These are phyloP conservation scores for Danio tinwini DNA, from an alignment of 2,797 vertebrate species.

Conservation along the genomic window DNA sequence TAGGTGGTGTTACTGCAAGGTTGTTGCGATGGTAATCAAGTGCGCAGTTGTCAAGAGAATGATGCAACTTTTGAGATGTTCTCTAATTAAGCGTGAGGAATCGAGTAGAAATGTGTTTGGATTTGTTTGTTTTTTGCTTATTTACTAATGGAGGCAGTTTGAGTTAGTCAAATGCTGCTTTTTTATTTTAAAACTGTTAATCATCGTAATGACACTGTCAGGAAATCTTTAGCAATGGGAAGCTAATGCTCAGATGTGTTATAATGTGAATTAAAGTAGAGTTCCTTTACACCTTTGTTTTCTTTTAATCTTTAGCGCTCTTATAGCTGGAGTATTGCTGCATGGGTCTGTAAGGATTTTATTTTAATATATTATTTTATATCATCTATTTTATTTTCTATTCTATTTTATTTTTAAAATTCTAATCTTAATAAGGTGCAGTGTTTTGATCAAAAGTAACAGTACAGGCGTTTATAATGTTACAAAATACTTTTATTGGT, in stretches of 20 bases:
- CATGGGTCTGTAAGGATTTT: no score
- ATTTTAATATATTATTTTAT: no score
- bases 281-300: conserved; percentile 19
- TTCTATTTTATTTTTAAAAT: no score
- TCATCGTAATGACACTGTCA: conserved; percentile 20
- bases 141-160: conserved; percentile 15
- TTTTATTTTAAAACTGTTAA: conserved; percentile 15
- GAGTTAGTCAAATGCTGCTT: background rate
- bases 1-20: conserved; percentile 50
- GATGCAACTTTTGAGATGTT: conserved; percentile 15
- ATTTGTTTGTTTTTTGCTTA: conserved; percentile 20
- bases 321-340: background rate
- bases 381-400: no score
- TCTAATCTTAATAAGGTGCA: no score
- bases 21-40: conserved; percentile 68
- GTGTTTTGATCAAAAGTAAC: no score
- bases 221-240: background rate
- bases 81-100: conserved; percentile 17
- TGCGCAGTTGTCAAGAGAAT: conserved; percentile 33
- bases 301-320: conserved; percentile 19
- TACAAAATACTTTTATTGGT: no score
- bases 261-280: background rate
- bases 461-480: no score
- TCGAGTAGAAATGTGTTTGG: conserved; percentile 14
- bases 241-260: background rate